phyloP scores from a whole-genome alignment of 2,113 vertebrate genomes.

The Vicugna pacos region DNA sequence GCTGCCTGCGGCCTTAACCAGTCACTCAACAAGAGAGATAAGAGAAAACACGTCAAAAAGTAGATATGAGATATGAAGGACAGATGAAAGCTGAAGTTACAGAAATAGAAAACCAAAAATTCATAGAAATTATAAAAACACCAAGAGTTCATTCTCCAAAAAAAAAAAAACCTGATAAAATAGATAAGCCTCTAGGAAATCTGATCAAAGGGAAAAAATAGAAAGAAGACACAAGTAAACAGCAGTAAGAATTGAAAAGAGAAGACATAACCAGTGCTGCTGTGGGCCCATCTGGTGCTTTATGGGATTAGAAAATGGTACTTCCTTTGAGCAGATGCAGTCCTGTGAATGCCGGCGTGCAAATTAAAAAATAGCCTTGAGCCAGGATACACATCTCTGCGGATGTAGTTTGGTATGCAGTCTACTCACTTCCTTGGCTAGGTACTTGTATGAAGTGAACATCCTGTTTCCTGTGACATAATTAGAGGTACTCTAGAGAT shows the following conservation, averaged over 20 bases:
- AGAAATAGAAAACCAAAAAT: constrained; percentile 30
- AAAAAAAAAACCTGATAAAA: background rate
- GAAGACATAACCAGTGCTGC: background rate
- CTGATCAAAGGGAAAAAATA: background rate
- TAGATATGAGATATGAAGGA: background rate
- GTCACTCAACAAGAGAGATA: background rate
- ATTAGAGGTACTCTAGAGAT: background rate
- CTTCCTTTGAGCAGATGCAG: background rate
- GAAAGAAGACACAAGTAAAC: background rate
- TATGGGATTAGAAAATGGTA: background rate
- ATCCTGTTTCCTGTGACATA: background rate
- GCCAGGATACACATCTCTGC: background rate
- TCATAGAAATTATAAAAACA: background rate
- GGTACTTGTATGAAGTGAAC: background rate
- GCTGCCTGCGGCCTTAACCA: background rate
- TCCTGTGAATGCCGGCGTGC: background rate
- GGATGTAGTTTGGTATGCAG: background rate
- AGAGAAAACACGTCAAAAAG: background rate
- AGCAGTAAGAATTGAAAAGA: background rate
- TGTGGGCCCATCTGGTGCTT: background rate
- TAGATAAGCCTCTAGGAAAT: background rate
- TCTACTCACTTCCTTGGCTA: background rate
- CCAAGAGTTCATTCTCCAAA: background rate
- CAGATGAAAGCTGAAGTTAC: background rate
- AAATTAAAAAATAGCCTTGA: background rate